Evolutionary conservation across 2,797 vertebrate genomes (phyloP).

Genomic region (Phataginus tetradactyla): DNA sequence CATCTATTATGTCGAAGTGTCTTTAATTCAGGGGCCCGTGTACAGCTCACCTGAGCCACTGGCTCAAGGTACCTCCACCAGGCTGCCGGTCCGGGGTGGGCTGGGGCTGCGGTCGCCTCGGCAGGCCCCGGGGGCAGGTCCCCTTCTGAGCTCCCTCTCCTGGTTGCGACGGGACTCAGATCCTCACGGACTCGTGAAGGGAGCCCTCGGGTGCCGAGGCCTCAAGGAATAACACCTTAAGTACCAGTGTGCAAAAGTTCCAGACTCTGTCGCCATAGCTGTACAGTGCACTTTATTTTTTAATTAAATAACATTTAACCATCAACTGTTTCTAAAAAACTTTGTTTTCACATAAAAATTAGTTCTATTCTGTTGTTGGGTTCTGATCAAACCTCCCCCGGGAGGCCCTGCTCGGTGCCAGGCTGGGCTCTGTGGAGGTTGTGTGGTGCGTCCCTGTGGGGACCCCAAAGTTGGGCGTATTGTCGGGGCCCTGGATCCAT

Average conservation of each 20-base stretch:
- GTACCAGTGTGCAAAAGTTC: fast-evolving
- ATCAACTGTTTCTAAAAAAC: neutral
- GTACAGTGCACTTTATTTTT: no score
- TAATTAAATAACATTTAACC: neutral
- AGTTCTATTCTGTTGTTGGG: neutral
- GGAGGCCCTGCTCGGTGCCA: neutral
- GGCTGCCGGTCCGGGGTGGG: fast-evolving
- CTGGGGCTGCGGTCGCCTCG: fast-evolving
- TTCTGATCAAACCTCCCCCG: neutral
- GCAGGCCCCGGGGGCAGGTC: neutral
- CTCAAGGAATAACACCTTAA: fast-evolving
- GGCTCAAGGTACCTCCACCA: fast-evolving
- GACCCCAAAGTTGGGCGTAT: neutral
- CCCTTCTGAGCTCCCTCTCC: fast-evolving
- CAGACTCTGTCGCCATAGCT: neutral
- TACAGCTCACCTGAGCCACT: no score
- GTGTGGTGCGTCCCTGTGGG: fast-evolving
- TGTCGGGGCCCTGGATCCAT: neutral
- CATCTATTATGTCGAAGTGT: fast-evolving
- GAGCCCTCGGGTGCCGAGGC: neutral
- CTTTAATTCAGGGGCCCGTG: neutral
- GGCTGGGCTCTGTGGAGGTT: neutral
- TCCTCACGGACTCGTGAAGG: neutral
- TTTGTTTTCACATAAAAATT: neutral
- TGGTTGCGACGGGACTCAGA: fast-evolving